These are phyloP conservation scores for Aricia agestis DNA, from an alignment of 1,140 invertebrate genomes.

Conservation along the genomic window DNA sequence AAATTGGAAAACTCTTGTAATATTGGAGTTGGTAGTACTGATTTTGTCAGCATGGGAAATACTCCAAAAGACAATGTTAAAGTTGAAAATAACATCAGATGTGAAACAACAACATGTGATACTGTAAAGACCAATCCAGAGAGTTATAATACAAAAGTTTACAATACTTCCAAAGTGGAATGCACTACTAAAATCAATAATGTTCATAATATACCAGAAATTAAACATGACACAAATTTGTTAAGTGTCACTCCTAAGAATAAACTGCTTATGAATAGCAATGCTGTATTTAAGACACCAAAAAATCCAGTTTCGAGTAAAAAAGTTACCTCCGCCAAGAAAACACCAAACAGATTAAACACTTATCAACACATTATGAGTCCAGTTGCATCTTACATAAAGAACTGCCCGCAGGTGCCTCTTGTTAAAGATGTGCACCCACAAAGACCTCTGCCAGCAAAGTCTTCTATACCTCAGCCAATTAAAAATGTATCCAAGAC, in stretches of 20 bases:
- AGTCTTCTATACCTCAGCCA: slow-evolving; percentile 44
- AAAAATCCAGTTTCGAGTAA: slow-evolving; percentile 33
- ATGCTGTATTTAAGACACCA: slow-evolving; percentile 46
- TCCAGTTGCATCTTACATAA: slow-evolving; percentile 57
- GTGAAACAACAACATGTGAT: no score
- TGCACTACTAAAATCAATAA: background rate
- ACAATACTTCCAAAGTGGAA: background rate
- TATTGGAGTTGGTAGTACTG: background rate
- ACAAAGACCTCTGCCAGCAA: slow-evolving; percentile 40
- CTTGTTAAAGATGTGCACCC: slow-evolving; percentile 52
- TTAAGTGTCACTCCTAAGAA: slow-evolving; percentile 27
- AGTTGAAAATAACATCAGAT: no score
- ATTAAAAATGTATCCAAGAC: slow-evolving; percentile 31
- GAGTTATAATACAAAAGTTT: background rate
- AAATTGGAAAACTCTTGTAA: background rate
- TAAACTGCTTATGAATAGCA: slow-evolving; percentile 19
- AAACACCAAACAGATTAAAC: slow-evolving; percentile 39
- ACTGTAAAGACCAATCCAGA: no score
- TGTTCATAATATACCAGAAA: background rate
- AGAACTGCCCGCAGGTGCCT: slow-evolving; percentile 48
- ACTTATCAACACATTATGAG: slow-evolving; percentile 50
- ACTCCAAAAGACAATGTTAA: no score
- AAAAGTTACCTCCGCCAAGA: slow-evolving; percentile 38
- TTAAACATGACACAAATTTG: background rate
- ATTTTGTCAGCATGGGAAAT: background rate